Conservation (phyloP, 1,140 invertebrate species). For the Scaptomyza graminum region DNA sequence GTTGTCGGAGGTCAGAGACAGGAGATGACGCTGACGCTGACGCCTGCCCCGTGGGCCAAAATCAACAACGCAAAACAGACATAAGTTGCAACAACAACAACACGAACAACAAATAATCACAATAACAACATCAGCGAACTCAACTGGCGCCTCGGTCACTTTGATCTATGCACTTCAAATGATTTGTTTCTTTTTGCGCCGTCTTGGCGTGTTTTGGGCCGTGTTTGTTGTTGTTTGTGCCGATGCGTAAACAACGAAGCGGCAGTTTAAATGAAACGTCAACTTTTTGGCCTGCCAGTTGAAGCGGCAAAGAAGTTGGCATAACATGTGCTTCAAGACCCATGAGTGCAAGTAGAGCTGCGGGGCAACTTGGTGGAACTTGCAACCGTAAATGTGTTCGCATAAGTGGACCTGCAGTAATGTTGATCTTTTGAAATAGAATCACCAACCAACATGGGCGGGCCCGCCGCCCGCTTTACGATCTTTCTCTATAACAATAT, state of each 20-base stretch:
- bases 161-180: conserved; percentile 80
- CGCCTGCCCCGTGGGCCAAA: conserved; percentile 50
- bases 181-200: conserved; percentile 44
- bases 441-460: neutral
- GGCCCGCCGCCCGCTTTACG: neutral
- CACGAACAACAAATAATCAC: conserved; percentile 14
- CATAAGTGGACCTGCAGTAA: conserved; percentile 23
- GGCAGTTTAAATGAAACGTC: conserved; percentile 77
- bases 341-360: neutral
- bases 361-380: neutral
- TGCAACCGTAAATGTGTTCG: conserved; percentile 40
- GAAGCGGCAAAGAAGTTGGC: conserved; percentile 71
- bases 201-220: conserved; percentile 1
- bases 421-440: conserved; percentile 34
- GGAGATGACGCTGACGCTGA: conserved; percentile 18
- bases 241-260: conserved; percentile 77
- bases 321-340: conserved; percentile 54
- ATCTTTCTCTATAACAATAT: neutral
- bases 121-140: conserved; percentile 32
- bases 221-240: conserved; percentile 54
- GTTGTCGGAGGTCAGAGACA: conserved; percentile 70
- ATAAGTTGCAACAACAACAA: conserved; percentile 22
- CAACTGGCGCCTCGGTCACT: conserved; percentile 72
- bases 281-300: conserved; percentile 58
- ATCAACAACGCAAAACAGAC: conserved; percentile 38